Evolutionary conservation across 2,888 invertebrate species (phyloP), one percentile per base, ranked within the genome.

Genomic region (Ametastegia equiseti): DNA sequence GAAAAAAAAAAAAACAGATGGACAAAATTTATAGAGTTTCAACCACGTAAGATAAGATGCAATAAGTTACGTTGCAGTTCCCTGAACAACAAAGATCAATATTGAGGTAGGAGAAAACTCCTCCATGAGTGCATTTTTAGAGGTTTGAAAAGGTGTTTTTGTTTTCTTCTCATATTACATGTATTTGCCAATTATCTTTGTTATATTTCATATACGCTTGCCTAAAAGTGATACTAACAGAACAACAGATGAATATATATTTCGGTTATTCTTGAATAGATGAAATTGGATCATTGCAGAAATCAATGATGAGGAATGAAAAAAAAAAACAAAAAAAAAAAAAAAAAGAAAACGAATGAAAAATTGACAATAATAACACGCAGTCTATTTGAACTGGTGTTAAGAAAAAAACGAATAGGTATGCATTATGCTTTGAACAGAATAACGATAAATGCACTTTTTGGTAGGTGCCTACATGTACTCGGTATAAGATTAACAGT

Each of bases 401-500:
- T 71, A 47, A 11, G 5, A 45, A 47, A 73, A 50, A 23, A 13
- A 7, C 19, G 9, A 2, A n/a, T 39, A 67, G 11, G 6, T 67
- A 67, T 50, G 71, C 47, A 47, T 47, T 30, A 42, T 63, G n/a
- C 6, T 63, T 33, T 11, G 13, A 54, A 54, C 9, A 63, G n/a
- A n/a, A 30, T 30, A 33, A 50, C 15, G 11, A 33, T 57, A 15
- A 77, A 60, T 63, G 57, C 78, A 63, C 78, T 78, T 27, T 54
- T 54, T 60, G 60, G 27, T 78, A 60, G 78, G 63, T 78, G 60
- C 60, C 60, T 78, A 63, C 15, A 42, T 30, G 30, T 78, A 36
- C 60, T 60, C 60, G 45, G 45, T 78, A 60, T 63, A 30, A 78
- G 60, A 60, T 78, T 54, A 78, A 78, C 80, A 19, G 80, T 80